Evolutionary conservation across 2,113 vertebrate species (phyloP), one percentile per base, ranked within the genome.

Genomic region (Thunnus thynnus): DNA sequence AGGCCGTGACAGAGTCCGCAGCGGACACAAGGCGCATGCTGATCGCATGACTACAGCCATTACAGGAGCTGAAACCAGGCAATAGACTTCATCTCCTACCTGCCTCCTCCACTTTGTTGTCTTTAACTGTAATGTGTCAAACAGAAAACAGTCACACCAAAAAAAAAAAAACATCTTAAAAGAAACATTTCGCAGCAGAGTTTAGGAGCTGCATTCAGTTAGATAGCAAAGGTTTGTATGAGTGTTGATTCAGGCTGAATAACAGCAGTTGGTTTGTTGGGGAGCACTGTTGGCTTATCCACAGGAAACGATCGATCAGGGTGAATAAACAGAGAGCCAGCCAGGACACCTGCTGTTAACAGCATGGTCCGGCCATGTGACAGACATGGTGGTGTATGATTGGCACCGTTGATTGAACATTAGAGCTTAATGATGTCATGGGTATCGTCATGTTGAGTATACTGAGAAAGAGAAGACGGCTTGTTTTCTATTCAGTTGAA

Each of bases 251-350:
- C 72, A 76, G 81, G 57, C 86, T 87, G 83, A 88, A 92, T 84
- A 84, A 80, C 92, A 89, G 85, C 90, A 86, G 91, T 89, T 72
- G 89, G 85, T 89, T 91, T 87, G 89, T 90, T 86, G 82, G 64
- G 81, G 79, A 69, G 85, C 84, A 32, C 80, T 88, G 86, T 88
- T 88, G 87, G 84, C 86, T 91, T 92, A 91, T 78, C 91, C 70
- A 50, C 91, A 76, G 88, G 93, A 90, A 91, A 58, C 50, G 44
- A 92, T 94, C 85, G 89, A 93, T 94, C 32, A 44, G 84, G 84
- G 80, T 87, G 88, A 90, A 93, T 91, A 93, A 93, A 93, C 89
- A 93, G 78, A 36, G 76, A 88, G 84, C 27, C 76, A 78, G 88
- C 84, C 86, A 89, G 84, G 68, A 81, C 18, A 62, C 60, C 17